Conservation (phyloP, 2,888 invertebrate species). For the Ypsolopha scabrella region DNA sequence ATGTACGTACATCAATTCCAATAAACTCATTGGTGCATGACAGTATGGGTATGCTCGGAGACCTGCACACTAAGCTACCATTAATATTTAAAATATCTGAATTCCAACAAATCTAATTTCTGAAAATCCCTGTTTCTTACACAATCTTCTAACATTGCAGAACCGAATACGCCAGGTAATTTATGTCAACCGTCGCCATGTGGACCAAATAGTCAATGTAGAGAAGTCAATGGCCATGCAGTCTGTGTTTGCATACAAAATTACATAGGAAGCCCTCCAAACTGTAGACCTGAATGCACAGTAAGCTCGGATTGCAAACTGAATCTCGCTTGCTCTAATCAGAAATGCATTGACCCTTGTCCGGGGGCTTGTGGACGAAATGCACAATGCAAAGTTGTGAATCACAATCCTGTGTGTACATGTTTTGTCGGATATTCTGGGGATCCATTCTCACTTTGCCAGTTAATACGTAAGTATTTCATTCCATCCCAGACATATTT, state of each 20-base stretch:
- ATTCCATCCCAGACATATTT: too few species aligned
- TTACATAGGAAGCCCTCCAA: conserved; percentile 77
- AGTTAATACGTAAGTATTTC: conserved; percentile 48
- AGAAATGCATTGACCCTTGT: conserved; percentile 83
- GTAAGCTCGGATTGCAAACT: conserved; percentile 79
- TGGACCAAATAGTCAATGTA: conserved; percentile 81
- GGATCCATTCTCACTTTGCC: conserved; percentile 79
- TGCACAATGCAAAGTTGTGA: conserved; percentile 71
- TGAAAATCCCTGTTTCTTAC: not conserved
- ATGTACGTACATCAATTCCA: too few species aligned
- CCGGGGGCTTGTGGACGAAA: conserved; percentile 77
- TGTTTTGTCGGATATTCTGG: conserved; percentile 75
- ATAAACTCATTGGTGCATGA: not conserved
- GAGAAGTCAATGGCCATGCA: conserved; percentile 75
- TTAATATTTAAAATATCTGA: not conserved
- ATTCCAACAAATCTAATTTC: not conserved
- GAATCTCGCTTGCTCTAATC: conserved; percentile 78
- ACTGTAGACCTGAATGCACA: conserved; percentile 83
- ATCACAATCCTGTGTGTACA: conserved; percentile 76
- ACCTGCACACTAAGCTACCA: too few species aligned
- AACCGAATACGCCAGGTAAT: conserved; percentile 23
- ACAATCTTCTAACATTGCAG: conserved; percentile 24
- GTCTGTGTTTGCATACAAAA: conserved; percentile 79
- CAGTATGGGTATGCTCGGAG: not conserved
- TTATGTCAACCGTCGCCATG: conserved; percentile 66